Base-by-base conservation (phyloP, 2,113 vertebrate genomes). In the Ondatra zibethicus region DNA sequence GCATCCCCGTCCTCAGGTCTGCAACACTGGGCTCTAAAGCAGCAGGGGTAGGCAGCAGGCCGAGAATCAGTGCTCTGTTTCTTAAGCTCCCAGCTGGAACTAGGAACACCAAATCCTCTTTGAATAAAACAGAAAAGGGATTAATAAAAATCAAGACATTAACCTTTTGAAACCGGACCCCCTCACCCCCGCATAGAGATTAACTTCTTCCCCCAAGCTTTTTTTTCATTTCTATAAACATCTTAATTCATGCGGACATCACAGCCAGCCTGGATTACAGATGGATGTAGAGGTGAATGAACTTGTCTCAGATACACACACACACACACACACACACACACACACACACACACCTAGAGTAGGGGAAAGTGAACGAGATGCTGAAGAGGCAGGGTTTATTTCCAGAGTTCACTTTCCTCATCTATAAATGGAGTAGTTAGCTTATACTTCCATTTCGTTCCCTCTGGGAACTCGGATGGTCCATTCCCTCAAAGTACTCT, bases 21-120 rank as follows among this genome's bases (percentile, higher is more conserved):
- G 16, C 39, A 61, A 61, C 17, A 17, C 58, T 58, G 58, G 58
- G 50, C 45, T 33, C 45, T 5, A 7, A 50, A 50, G 45, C n/a
- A 29, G 77, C 14, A 61, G 55, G 58, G 73, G 78, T 47, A 61
- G 73, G 42, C 88, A 33, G 68, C 94, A 63, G 85, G 86, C 55
- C 1, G 75, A 96, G 94, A 94, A 84, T 63, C 23, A 1, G 50
- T 50, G 82, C 31, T 95, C 87, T 93, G 86, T 93, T 92, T 39
- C 95, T 94, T 96, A 96, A 97, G 95, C 95, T 96, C 90, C 92
- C 91, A 93, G 93, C 96, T 96, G 96, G 82, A 82, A 93, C 94
- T 77, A 92, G 96, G 97, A 97, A 97, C 96, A 96, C 95, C 93
- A 96, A 98, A 98, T 98, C 96, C 96, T 98, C 97, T 98, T 97